Conservation (phyloP, 2,797 vertebrate species). For the Monodelphis domestica region DNA sequence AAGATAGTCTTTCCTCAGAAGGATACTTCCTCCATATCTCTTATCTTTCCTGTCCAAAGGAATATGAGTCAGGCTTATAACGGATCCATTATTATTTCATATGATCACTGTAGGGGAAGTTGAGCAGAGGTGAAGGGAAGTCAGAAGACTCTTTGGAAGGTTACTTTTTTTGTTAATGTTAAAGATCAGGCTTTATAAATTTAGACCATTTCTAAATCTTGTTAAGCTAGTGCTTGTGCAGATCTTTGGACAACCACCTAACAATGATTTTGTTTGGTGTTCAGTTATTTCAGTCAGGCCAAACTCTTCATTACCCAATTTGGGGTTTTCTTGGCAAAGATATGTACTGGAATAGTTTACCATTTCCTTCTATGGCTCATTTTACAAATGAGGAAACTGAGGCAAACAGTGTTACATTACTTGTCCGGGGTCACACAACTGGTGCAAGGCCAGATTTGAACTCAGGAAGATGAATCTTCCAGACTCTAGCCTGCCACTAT, state of each 20-base stretch:
- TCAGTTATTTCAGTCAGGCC: too few species aligned
- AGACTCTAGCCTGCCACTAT: too few species aligned
- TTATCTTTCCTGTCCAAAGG: background rate
- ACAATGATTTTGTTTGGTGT: too few species aligned
- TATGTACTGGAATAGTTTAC: too few species aligned
- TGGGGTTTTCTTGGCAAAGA: too few species aligned
- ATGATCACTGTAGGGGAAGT: background rate
- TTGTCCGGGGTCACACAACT: too few species aligned
- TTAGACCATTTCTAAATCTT: background rate
- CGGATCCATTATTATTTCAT: background rate
- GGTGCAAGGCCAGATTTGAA: too few species aligned
- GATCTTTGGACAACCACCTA: background rate
- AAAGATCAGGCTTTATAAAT: background rate
- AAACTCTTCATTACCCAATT: too few species aligned
- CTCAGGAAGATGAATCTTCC: too few species aligned
- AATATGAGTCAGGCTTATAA: background rate
- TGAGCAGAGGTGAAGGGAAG: background rate
- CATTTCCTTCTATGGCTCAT: too few species aligned
- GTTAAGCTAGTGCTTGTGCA: background rate
- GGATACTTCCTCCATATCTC: background rate
- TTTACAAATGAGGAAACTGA: too few species aligned
- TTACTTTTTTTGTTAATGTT: background rate
- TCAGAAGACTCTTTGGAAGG: background rate
- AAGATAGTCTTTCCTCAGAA: background rate
- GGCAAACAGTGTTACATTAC: too few species aligned